phyloP scores from a whole-genome alignment of 2,113 vertebrate genomes.

The Hemibagrus wyckioides region DNA sequence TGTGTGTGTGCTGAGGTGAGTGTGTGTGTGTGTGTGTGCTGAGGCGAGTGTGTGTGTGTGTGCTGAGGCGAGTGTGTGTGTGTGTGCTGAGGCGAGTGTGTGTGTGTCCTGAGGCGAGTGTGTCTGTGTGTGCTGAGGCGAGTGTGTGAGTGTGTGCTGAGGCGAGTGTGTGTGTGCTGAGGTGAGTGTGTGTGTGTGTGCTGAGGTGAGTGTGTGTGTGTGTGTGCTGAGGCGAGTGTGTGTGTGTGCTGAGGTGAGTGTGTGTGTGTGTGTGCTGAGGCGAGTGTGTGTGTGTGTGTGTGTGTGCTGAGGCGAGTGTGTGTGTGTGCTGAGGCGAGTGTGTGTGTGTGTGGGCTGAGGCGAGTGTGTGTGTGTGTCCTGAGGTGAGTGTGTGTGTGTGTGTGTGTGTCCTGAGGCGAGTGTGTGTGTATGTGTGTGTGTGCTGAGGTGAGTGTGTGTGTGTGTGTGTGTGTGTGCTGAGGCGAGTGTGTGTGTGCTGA shows the following conservation, averaged over 20 bases:
- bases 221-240: too few species aligned
- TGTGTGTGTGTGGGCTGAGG: too few species aligned
- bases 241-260: background rate
- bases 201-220: background rate
- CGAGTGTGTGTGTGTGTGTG: slow-evolving; percentile 26
- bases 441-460: slow-evolving; percentile 29
- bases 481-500: too few species aligned
- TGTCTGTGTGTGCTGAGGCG: slow-evolving; percentile 9
- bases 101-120: slow-evolving; percentile 14
- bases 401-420: background rate
- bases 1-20: background rate
- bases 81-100: background rate
- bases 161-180: too few species aligned
- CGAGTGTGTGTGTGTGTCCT: background rate
- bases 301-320: too few species aligned
- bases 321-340: too few species aligned
- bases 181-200: too few species aligned
- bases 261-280: slow-evolving; percentile 1
- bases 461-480: background rate
- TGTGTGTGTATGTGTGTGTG: slow-evolving; percentile 1
- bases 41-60: background rate
- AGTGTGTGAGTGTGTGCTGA: background rate
- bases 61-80: too few species aligned
- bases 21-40: too few species aligned
- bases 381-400: background rate